Evolutionary conservation across 92 coral and sea anemone species (phyloP).

Genomic region (Phenganax stokvisi): DNA sequence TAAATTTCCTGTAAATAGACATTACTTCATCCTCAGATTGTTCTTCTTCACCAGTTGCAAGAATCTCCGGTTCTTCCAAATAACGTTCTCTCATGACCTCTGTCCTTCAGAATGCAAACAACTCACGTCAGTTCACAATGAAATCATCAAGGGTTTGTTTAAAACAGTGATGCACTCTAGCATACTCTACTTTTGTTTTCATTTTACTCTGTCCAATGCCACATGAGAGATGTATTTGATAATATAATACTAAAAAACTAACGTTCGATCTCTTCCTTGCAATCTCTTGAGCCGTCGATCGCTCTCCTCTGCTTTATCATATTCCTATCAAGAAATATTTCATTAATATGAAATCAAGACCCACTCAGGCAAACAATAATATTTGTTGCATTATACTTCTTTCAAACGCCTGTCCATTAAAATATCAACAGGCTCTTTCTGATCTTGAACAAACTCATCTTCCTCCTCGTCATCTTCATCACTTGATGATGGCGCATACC

Average conservation of each 20-base stretch:
- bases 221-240: background rate
- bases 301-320: constrained; percentile 87
- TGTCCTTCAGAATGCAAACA: background rate
- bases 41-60: constrained; percentile 81
- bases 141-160: constrained; percentile 13
- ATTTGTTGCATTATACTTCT: constrained; percentile 46
- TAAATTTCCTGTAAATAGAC: too few relatives aligned
- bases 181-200: background rate
- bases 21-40: constrained; percentile 87
- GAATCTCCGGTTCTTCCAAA: constrained; percentile 84
- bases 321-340: constrained; percentile 49
- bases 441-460: constrained; percentile 57
- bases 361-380: background rate
- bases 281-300: constrained; percentile 76
- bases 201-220: constrained; percentile 1
- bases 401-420: constrained; percentile 79
- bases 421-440: constrained; percentile 44
- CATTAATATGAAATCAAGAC: background rate
- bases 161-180: constrained; percentile 16
- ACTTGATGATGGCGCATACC: constrained; percentile 85
- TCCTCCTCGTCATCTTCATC: constrained; percentile 86
- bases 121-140: background rate
- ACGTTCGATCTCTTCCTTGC: constrained; percentile 34
- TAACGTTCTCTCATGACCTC: constrained; percentile 50
- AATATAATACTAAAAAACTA: constrained; percentile 1